Conservation (phyloP, 2,113 vertebrate species). For the Labrus mixtus region DNA sequence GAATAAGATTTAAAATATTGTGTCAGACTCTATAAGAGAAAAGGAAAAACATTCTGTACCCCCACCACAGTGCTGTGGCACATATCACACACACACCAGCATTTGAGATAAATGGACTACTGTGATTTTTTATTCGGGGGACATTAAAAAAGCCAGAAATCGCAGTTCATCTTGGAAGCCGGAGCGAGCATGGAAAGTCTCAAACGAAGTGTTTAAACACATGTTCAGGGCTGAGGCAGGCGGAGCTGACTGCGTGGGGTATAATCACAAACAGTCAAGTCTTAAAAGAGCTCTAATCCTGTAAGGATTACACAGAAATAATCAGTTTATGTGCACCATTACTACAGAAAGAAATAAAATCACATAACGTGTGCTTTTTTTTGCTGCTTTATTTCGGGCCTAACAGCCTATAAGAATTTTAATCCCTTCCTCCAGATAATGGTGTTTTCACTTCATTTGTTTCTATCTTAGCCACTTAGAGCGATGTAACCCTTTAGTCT, state of each 20-base stretch:
- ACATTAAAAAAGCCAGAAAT: conserved; percentile 70
- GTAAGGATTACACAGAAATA: conserved; percentile 73
- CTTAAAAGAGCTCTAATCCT: conserved; percentile 72
- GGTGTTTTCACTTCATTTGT: conserved; percentile 80
- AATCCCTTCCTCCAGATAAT: conserved; percentile 74
- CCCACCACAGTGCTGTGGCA: conserved; percentile 22
- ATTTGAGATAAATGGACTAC: conserved; percentile 70
- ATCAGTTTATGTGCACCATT: conserved; percentile 75
- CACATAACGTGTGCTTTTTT: conserved; percentile 48
- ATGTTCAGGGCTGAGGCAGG: conserved; percentile 70
- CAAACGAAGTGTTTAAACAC: conserved; percentile 80
- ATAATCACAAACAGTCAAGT: conserved; percentile 79
- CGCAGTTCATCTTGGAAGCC: conserved; percentile 64
- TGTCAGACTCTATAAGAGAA: conserved; percentile 13
- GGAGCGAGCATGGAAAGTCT: conserved; percentile 70
- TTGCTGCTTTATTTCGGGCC: conserved; percentile 47
- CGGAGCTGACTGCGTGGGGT: conserved; percentile 74
- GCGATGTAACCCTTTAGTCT: conserved; percentile 65
- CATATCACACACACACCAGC: conserved; percentile 51
- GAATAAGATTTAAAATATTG: conserved; percentile 29
- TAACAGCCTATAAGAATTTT: conserved; percentile 60
- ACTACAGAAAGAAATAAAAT: conserved; percentile 66
- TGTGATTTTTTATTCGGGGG: conserved; percentile 72
- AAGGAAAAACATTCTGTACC: conserved; percentile 20
- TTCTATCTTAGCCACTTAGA: conserved; percentile 74